These are phyloP conservation scores for Pavo muticus DNA, from an alignment of 2,113 vertebrate species.

Conservation along the genomic window DNA sequence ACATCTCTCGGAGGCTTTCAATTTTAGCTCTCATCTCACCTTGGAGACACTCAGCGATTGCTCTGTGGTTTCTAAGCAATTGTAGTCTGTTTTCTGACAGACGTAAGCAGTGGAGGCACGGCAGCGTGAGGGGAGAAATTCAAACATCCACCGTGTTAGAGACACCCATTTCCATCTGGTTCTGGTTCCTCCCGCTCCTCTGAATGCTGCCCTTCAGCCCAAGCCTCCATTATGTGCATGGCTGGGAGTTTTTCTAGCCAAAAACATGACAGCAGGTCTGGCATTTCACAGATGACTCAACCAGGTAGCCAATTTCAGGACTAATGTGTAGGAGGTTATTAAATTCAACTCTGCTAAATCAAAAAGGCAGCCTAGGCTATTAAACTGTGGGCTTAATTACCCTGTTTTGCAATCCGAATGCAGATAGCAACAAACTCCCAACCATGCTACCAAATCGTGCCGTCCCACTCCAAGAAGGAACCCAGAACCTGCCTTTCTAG, in stretches of 20 bases:
- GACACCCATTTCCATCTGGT: not conserved
- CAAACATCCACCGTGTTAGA: rapidly evolving
- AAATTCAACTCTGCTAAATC: not conserved
- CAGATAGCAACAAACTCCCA: not conserved
- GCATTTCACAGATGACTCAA: not conserved
- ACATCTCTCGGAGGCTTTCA: not conserved
- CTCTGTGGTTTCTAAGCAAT: not conserved
- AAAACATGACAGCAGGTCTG: not conserved
- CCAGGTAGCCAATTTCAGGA: not conserved
- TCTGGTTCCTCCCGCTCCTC: not conserved
- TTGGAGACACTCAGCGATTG: not conserved
- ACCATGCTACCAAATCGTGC: not conserved
- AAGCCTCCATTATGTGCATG: not conserved
- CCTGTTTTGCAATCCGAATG: not conserved
- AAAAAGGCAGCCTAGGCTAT: not conserved
- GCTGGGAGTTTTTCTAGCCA: not conserved
- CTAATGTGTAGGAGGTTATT: not conserved
- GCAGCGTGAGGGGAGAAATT: not conserved
- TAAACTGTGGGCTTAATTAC: not conserved
- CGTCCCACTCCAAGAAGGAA: not conserved
- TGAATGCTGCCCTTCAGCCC: not conserved
- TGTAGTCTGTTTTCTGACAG: not conserved
- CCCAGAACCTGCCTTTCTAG: not conserved
- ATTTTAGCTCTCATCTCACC: not conserved
- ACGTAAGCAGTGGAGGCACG: not conserved